Conservation (phyloP, 2,113 vertebrate genomes). For the Catharus fuscescens region DNA sequence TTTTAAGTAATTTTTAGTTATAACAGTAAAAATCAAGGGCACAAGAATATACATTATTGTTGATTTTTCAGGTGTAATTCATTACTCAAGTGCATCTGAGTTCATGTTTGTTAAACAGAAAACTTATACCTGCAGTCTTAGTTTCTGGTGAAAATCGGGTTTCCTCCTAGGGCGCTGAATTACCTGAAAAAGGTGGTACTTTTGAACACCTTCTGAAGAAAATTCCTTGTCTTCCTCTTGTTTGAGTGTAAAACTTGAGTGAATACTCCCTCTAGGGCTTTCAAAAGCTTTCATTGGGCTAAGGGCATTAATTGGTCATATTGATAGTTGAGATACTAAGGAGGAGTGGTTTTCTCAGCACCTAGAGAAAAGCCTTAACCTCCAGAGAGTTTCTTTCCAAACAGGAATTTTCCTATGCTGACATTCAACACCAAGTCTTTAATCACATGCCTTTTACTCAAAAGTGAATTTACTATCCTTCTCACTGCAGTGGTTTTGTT, state of each 20-base stretch:
- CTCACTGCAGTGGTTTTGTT: neutral
- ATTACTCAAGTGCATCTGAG: neutral
- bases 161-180: neutral
- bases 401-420: neutral
- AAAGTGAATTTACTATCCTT: neutral
- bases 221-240: neutral
- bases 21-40: neutral
- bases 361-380: neutral
- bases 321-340: neutral
- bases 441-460: neutral
- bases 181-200: neutral
- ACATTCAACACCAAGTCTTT: neutral
- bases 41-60: neutral
- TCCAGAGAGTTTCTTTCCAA: neutral
- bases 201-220: neutral
- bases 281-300: neutral
- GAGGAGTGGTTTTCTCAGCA: neutral
- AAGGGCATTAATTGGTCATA: neutral
- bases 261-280: neutral
- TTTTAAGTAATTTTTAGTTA: neutral
- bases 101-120: neutral
- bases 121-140: neutral
- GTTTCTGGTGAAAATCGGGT: neutral
- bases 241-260: neutral
- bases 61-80: neutral